phyloP scores from a whole-genome alignment of 2,113 vertebrate species.

The Menura novaehollandiae region DNA sequence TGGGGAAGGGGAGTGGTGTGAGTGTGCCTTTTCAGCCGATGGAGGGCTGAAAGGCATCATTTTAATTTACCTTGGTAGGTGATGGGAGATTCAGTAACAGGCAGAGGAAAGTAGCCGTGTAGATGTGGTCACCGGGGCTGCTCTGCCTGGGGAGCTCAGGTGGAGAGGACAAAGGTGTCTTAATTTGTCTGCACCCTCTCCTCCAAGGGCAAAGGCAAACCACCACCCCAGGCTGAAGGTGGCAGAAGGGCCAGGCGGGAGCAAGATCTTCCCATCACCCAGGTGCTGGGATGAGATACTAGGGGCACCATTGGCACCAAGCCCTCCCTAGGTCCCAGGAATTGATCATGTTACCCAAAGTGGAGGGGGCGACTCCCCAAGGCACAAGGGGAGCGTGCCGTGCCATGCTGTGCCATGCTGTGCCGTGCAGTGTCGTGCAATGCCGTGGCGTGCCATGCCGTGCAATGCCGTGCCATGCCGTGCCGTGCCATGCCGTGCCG shows the following conservation, averaged over 20 bases:
- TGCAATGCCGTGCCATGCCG: background rate
- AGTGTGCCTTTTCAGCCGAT: background rate
- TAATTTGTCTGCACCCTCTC: background rate
- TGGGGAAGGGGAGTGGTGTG: background rate
- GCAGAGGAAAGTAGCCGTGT: background rate
- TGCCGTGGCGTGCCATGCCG: accelerated
- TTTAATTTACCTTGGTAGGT: accelerated
- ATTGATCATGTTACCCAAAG: accelerated
- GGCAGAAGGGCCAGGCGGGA: background rate
- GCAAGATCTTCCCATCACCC: accelerated
- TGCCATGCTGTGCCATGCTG: background rate
- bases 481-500: background rate
- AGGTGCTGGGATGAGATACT: background rate
- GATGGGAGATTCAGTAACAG: accelerated
- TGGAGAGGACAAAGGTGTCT: background rate
- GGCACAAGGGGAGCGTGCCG: accelerated
- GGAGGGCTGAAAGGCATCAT: background rate
- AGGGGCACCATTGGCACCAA: background rate
- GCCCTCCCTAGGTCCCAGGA: background rate
- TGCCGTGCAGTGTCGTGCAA: background rate
- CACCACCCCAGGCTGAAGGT: too few species aligned
- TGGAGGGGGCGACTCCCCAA: background rate
- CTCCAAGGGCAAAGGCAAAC: background rate
- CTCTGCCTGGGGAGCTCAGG: background rate
- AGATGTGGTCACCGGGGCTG: background rate